phyloP scores from a whole-genome alignment of 2,797 vertebrate genomes.

The Melanogrammus aeglefinus region DNA sequence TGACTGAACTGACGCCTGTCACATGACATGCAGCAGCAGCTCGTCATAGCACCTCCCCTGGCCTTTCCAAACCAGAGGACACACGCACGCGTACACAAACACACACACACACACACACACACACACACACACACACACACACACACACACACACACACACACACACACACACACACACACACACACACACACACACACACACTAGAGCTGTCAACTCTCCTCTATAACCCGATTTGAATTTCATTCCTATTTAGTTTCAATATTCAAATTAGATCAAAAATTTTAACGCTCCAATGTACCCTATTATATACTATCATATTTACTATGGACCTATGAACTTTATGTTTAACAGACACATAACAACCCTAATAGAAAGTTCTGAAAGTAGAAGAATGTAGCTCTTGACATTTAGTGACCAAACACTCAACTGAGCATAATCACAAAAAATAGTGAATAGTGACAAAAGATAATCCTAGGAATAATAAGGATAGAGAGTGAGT shows the following conservation, averaged over 20 bases:
- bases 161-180: constrained; percentile 6
- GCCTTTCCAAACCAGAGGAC: constrained; percentile 22
- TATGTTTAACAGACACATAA: too few relatives aligned
- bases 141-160: constrained; percentile 17
- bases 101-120: constrained; percentile 23
- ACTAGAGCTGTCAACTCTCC: background rate
- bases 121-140: constrained; percentile 22
- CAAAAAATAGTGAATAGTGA: too few relatives aligned
- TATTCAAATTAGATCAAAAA: too few relatives aligned
- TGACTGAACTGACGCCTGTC: constrained; percentile 42
- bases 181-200: constrained; percentile 23
- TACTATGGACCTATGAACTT: too few relatives aligned
- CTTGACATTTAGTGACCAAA: too few relatives aligned
- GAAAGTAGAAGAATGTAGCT: too few relatives aligned
- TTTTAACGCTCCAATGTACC: too few relatives aligned
- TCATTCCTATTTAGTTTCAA: too few relatives aligned
- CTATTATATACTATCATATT: too few relatives aligned
- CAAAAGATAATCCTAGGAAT: too few relatives aligned
- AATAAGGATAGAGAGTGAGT: constrained; percentile 7
- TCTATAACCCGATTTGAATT: constrained; percentile 30
- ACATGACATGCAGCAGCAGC: constrained; percentile 28
- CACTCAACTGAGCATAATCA: too few relatives aligned
- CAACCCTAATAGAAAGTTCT: too few relatives aligned
- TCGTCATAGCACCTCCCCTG: constrained; percentile 33
- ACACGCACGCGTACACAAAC: constrained; percentile 9